Evolutionary conservation across 2,888 invertebrate genomes (phyloP), one percentile per base, ranked within the genome.

Genomic region (Aromia moschata): DNA sequence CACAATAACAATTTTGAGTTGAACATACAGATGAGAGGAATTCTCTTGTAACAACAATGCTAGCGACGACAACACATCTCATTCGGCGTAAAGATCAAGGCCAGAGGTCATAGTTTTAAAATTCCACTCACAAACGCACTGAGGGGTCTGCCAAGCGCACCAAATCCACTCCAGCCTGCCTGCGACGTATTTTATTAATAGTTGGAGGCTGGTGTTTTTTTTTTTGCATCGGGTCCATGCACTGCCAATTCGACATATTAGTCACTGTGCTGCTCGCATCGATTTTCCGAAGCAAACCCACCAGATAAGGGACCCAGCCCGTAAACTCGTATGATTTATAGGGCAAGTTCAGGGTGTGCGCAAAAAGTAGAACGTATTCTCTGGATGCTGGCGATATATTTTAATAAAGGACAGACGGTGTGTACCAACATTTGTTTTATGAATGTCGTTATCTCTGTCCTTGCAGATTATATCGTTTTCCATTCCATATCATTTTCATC

Each of bases 281-380:
- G 62, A 65, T 60, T 62, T 56, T 43, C 33, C 9, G 47, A 37
- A 60, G 47, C 44, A 56, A 60, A 60, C 53, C 56, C 47, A 52
- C 46, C 53, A 46, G 20, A 53, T 60, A 60, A 56, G 41, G 56
- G 60, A 60, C 56, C 40, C 17, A 30, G 40, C 45, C 16, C 25
- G 56, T 18, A 45, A 46, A 46, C 53, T 38, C 12, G 18, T 30
- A 36, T 60, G 60, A 60, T 60, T 60, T 60, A 60, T 60, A 33
- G 30, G 25, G n/a, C 3, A n/a, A 15, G 30, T 45, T 31, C n/a
- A 2, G 33, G 11, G n/a, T 25, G n/a, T 2, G 33, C 33, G n/a
- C 2, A 33, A 33, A 33, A 33, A 33, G n/a, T 33, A 2, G 33
- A 11, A 33, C 10, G n/a, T 11, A 11, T 11, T 2, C n/a, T n/a